These are phyloP conservation scores for Tinea semifulvella DNA, from an alignment of 2,888 invertebrate genomes.

Conservation along the genomic window DNA sequence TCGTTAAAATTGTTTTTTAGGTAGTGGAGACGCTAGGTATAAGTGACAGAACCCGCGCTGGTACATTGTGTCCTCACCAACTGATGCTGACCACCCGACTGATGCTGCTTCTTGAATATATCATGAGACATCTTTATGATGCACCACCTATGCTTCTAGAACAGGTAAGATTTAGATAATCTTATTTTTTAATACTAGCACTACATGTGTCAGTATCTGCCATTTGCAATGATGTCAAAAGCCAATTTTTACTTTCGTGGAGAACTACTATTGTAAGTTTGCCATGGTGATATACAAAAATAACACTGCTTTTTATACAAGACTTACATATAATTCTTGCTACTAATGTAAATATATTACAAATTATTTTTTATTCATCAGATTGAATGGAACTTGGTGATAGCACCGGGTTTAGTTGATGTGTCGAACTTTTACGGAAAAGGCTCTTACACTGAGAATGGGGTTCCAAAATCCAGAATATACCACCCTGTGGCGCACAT, in stretches of 20 bases:
- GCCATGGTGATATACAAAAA: no score
- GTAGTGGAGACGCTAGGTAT: slow-evolving; percentile 55
- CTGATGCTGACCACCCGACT: slow-evolving; percentile 84
- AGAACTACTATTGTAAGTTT: no score
- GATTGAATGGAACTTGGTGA: slow-evolving; percentile 63
- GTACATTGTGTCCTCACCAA: slow-evolving; percentile 65
- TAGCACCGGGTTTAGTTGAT: slow-evolving; percentile 51
- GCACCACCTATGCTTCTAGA: slow-evolving; percentile 86
- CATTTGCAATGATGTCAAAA: no score
- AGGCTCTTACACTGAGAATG: slow-evolving; percentile 36
- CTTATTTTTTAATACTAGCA: no score
- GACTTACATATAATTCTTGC: no score
- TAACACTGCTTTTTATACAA: no score
- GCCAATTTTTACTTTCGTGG: no score
- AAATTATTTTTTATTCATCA: slow-evolving; percentile 24
- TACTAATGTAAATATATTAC: background rate
- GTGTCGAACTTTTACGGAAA: slow-evolving; percentile 38
- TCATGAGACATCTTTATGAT: slow-evolving; percentile 95
- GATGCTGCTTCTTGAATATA: slow-evolving; percentile 88
- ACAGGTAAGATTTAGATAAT: no score
- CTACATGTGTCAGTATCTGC: no score
- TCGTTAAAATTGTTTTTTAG: slow-evolving; percentile 24
- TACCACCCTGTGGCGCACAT: slow-evolving; percentile 57
- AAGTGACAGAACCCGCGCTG: slow-evolving; percentile 45
- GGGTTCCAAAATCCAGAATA: slow-evolving; percentile 47